Evolutionary conservation across 2,113 vertebrate species (phyloP), one percentile per base, ranked within the genome.

Genomic region (Malurus elegans): DNA sequence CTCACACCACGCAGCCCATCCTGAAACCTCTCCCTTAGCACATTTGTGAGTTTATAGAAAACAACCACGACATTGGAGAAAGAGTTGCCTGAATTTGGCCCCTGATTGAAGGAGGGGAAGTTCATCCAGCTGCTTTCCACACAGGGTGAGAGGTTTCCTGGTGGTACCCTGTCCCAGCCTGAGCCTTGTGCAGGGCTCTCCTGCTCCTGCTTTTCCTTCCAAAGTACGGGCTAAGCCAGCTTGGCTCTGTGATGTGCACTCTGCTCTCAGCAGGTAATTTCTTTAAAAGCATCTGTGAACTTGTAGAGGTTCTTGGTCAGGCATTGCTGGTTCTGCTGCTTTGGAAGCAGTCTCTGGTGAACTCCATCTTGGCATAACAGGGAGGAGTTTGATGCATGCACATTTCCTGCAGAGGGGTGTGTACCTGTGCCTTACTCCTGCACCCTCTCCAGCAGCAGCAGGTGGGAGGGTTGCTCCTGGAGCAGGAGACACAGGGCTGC

Each of bases 191-290:
- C 32, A 15, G 34, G 21, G 8, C 10, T 60, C 29, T 76, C 32
- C 64, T 38, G 31, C 2, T 38, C 25, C 54, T 73, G 18, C 38
- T 44, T 60, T 80, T 61, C n/a, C 51, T 44, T 70, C 66, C 76
- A 36, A 61, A 23, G 7, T 10, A 44, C 53, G 14, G 66, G 45
- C 54, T 73, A 51, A 70, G 56, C 48, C 51, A 28, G 18, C 1
- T 0, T 3, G 11, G 31, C 83, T 56, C 23, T 4, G 9, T 9
- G 50, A 6, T 2, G 0, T 6, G 31, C 6, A 7, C 71, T 10
- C 8, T 36, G 54, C 29, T 61, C 20, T 54, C n/a, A 62, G 71
- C 54, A 76, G 47, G 4, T 26, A 7, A 36, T 48, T 54, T n/a
- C n/a, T 57, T 69, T 36, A 23, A 24, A 70, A 45, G 15, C 29